Evolutionary conservation across 2,113 vertebrate genomes (phyloP), one percentile per base, ranked within the genome.

Genomic region (Bucco capensis): DNA sequence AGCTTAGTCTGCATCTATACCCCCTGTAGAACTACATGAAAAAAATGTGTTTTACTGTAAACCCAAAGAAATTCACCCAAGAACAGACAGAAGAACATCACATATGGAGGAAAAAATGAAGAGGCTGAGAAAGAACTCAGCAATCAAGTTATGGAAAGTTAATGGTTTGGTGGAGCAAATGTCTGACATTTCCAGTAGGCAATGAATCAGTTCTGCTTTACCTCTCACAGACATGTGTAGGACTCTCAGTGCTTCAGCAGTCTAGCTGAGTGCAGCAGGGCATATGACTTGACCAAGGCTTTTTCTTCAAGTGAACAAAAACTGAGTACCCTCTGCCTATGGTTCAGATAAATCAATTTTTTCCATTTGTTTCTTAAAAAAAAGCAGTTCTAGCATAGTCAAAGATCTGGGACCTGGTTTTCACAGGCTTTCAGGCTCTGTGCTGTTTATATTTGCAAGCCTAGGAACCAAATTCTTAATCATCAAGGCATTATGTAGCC

Each of bases 381-480:
- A 57, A 3, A 40, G 10, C 10, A 58, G 31, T 44, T 74, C 14
- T n/a, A 35, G 31, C 24, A 27, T 6, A 54, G 40, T 33, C 2
- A 2, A 64, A 61, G 46, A 31, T 3, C 7, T 3, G 14, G 19
- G n/a, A 30, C 19, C 5, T 2, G 4, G 0, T 50, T 54, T 86
- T 65, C 40, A 54, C 7, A 38, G 28, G 6, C 24, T 78, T 74
- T 60, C 31, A 46, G n/a, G 21, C 66, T 77, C 24, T 49, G 12
- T 30, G 38, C 28, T 47, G 3, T 57, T 62, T 40, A 23, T 30
- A 67, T 37, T 62, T 11, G 1, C 58, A 67, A 40, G 22, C 33
- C n/a, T 46, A 56, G 35, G 28, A 66, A 60, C 6, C 35, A 46
- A 80, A 49, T 28, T 60, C 51, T 65, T 66, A 56, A 40, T 24